Percentiles rank a stretch among this genome's conserved stretches.
Evolutionary conservation across 2,888 invertebrate species (phyloP).

Genomic region (Pyrocoelia pectoralis): DNA sequence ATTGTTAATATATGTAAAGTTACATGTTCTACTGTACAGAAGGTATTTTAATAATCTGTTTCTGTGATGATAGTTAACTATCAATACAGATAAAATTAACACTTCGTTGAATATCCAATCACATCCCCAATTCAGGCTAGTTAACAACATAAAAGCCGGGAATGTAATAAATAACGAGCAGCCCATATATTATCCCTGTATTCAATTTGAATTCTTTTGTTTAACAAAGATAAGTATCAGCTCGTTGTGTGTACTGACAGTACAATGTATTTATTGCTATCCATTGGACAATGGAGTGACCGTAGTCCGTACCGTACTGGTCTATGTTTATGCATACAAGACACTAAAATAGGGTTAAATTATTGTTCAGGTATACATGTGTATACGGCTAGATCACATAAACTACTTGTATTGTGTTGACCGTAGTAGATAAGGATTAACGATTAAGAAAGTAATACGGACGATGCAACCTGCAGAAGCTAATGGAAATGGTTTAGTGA

Average conservation of each 20-base stretch:
- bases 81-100: conserved; percentile 24
- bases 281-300: conserved; percentile 46
- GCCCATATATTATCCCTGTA: conserved; percentile 43
- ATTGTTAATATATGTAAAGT: no score
- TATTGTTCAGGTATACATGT: conserved; percentile 28
- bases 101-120: conserved; percentile 26
- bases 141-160: conserved; percentile 30
- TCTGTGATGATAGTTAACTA: background rate
- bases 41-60: no score
- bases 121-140: conserved; percentile 29
- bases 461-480: background rate
- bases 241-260: conserved; percentile 49
- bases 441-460: background rate
- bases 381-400: conserved; percentile 12
- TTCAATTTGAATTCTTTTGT: conserved; percentile 55
- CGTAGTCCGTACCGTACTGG: conserved; percentile 32
- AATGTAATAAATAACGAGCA: conserved; percentile 37
- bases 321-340: conserved; percentile 29
- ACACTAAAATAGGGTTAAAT: conserved; percentile 33
- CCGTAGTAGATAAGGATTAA: conserved; percentile 4
- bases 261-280: conserved; percentile 50
- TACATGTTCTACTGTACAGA: no score
- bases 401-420: conserved; percentile 13
- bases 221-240: conserved; percentile 53
- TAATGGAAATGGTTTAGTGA: conserved; percentile 4